Conservation (phyloP, 64 coral and sea anemone species). For the Pachyseris speciosa region DNA sequence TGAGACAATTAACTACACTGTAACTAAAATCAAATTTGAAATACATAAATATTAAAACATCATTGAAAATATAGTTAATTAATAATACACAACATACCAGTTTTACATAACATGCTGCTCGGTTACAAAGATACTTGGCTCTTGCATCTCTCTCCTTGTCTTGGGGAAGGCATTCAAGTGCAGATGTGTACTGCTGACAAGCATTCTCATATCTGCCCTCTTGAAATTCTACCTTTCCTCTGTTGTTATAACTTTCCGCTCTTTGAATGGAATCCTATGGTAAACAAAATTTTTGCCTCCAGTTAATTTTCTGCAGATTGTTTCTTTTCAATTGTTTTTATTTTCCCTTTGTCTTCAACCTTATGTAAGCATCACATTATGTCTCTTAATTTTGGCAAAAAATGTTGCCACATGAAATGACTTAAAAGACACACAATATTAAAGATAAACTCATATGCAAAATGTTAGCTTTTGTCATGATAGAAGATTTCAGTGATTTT, state of each 20-base stretch:
- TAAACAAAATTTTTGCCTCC: background rate
- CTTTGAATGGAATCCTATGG: background rate
- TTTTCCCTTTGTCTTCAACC: too few relatives aligned
- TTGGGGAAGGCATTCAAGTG: background rate
- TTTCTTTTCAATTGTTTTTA: too few relatives aligned
- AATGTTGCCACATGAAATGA: too few relatives aligned
- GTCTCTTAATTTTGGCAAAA: too few relatives aligned
- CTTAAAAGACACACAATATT: too few relatives aligned
- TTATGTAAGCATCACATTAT: too few relatives aligned
- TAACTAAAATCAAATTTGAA: background rate
- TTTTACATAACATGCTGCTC: constrained; percentile 22
- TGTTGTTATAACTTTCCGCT: background rate
- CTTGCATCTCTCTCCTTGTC: background rate
- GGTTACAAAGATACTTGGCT: background rate
- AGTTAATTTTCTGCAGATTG: too few relatives aligned
- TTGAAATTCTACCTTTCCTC: constrained; percentile 25
- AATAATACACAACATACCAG: background rate
- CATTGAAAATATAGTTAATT: background rate
- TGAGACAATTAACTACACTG: too few relatives aligned
- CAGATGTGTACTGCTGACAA: constrained; percentile 5
- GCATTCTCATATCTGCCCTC: constrained; percentile 7
- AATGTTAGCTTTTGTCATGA: too few relatives aligned
- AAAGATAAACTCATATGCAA: too few relatives aligned
- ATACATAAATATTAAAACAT: background rate
- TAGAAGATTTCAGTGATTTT: too few relatives aligned